Evolutionary conservation across 2,888 invertebrate species (phyloP).

Genomic region (Lepidonotus clava): DNA sequence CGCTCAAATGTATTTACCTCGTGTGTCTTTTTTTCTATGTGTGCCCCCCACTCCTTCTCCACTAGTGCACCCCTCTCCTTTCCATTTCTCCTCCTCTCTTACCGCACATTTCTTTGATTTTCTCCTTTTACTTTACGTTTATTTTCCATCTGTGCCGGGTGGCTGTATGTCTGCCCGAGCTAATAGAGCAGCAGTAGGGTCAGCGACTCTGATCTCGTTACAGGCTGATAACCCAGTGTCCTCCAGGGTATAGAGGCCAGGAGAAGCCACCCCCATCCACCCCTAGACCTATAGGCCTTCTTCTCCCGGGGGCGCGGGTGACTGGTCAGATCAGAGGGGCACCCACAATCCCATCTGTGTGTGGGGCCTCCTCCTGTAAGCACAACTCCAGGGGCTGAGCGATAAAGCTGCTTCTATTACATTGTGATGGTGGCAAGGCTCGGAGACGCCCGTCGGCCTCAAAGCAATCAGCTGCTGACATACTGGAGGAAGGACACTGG

Average conservation of each 20-base stretch:
- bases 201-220: background rate
- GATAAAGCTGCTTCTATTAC: slow-evolving; percentile 52
- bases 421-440: slow-evolving; percentile 26
- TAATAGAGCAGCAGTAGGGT: background rate
- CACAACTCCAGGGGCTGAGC: slow-evolving; percentile 1
- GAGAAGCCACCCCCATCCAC: background rate
- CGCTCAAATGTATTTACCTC: background rate
- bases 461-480: slow-evolving; percentile 50
- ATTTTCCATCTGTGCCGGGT: background rate
- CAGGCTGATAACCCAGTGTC: background rate
- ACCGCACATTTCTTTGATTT: background rate
- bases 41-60: background rate
- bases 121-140: background rate
- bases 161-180: background rate
- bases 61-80: background rate
- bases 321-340: slow-evolving; percentile 39
- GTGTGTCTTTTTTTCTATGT: background rate
- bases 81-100: background rate
- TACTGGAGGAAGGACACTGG: slow-evolving; percentile 47
- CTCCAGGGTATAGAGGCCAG: too few relatives aligned
- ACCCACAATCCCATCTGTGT: background rate
- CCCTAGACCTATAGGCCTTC: background rate
- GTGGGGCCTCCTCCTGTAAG: background rate
- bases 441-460: slow-evolving; percentile 1
- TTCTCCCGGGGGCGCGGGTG: background rate